These are phyloP conservation scores for Gonatopus flavifemur DNA, from an alignment of 1,140 invertebrate genomes.

Conservation along the genomic window DNA sequence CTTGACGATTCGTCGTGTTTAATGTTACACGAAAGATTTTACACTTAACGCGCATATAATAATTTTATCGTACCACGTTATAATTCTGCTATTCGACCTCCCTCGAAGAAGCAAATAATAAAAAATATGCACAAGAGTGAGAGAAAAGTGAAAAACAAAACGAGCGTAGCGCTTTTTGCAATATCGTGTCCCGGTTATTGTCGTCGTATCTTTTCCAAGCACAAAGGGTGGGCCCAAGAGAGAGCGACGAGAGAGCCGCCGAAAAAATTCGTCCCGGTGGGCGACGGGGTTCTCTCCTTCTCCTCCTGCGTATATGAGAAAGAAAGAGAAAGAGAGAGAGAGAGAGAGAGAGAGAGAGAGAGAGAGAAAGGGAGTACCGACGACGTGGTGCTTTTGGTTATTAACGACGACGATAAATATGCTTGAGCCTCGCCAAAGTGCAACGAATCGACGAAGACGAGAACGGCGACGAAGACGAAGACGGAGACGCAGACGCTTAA, in stretches of 20 bases:
- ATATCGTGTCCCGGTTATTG: slow-evolving; percentile 4
- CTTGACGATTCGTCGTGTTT: too few relatives aligned
- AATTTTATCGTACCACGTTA: too few relatives aligned
- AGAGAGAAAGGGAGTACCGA: too few relatives aligned
- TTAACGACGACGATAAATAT: slow-evolving; percentile 36
- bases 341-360: too few relatives aligned
- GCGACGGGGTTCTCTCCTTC: slow-evolving; percentile 10
- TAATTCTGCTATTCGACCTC: neutral
- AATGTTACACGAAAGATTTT: too few relatives aligned
- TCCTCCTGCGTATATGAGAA: too few relatives aligned
- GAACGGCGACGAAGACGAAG: too few relatives aligned
- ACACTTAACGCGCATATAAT: too few relatives aligned
- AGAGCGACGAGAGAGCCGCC: neutral
- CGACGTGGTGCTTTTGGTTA: slow-evolving; percentile 19
- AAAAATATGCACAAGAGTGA: slow-evolving; percentile 9
- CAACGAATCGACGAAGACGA: slow-evolving; percentile 28
- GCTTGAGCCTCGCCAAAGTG: slow-evolving; percentile 20
- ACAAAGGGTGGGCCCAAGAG: neutral
- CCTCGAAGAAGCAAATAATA: slow-evolving; percentile 3
- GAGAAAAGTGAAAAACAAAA: slow-evolving; percentile 1
- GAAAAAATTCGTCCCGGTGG: slow-evolving; percentile 13
- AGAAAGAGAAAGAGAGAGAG: too few relatives aligned
- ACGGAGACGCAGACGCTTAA: too few relatives aligned
- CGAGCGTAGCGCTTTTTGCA: neutral
- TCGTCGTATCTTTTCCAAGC: neutral